phyloP scores from a whole-genome alignment of 2,797 vertebrate genomes.

The Hippocampus kuda region DNA sequence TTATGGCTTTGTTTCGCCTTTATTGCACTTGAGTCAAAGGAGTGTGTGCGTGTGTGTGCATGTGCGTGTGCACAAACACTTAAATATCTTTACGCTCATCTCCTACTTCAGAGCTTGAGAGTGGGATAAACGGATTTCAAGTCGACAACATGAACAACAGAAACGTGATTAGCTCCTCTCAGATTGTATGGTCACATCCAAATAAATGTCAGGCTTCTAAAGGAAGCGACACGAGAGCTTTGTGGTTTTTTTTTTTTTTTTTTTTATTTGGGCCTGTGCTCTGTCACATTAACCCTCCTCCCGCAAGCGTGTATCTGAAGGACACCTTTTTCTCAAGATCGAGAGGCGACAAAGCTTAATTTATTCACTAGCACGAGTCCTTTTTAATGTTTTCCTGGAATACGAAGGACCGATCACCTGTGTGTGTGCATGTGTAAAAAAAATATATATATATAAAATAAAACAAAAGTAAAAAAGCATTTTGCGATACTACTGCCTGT shows the following conservation, averaged over 20 bases:
- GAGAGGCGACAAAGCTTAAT: conserved; percentile 21
- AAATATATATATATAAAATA: too few species aligned
- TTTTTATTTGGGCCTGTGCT: conserved; percentile 25
- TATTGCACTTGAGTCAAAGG: too few species aligned
- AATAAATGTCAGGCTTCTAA: conserved; percentile 42
- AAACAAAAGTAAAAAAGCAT: too few species aligned
- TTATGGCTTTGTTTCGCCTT: too few species aligned
- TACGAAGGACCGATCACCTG: not conserved
- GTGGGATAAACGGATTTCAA: conserved; percentile 7
- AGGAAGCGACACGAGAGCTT: conserved; percentile 13
- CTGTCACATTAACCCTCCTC: conserved; percentile 32
- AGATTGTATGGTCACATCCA: conserved; percentile 19
- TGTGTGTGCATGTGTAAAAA: too few species aligned
- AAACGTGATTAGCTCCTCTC: not conserved
- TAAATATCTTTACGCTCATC: not conserved
- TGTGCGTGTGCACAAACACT: not conserved
- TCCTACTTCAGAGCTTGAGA: not conserved
- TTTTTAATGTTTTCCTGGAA: conserved; percentile 24
- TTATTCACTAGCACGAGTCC: conserved; percentile 39
- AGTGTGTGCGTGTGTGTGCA: too few species aligned
- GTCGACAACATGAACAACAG: conserved; percentile 6
- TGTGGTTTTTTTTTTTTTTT: conserved; percentile 28
- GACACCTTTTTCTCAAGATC: conserved; percentile 39
- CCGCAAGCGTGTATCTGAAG: conserved; percentile 21
- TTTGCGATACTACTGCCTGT: too few species aligned